phyloP scores from a whole-genome alignment of 2,888 invertebrate genomes.

The Leptinotarsa tumamoca region DNA sequence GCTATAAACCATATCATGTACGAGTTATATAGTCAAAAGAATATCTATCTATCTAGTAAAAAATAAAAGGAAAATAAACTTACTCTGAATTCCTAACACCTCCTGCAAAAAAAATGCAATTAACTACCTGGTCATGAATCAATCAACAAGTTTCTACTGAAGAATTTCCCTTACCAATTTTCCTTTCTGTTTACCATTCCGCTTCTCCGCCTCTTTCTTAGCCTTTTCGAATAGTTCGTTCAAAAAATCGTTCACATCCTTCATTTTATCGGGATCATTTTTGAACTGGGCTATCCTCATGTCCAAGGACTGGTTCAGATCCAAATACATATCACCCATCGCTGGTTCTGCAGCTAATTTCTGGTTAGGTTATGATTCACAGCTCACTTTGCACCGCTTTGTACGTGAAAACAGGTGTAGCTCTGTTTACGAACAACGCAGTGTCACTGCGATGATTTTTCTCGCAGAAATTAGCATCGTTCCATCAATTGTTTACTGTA shows the following conservation, averaged over 20 bases:
- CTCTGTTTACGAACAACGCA: background rate
- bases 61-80: conserved; percentile 50
- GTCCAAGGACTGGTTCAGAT: conserved; percentile 60
- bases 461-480: conserved; percentile 4
- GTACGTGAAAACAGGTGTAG: background rate
- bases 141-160: background rate
- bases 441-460: background rate
- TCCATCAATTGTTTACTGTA: background rate
- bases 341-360: background rate
- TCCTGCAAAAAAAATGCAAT: conserved; percentile 52
- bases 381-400: background rate
- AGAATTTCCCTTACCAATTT: conserved; percentile 57
- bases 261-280: conserved; percentile 64
- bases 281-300: conserved; percentile 63
- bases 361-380: conserved; percentile 1
- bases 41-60: conserved; percentile 17
- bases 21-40: conserved; percentile 7
- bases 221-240: conserved; percentile 64
- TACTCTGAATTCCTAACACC: conserved; percentile 61
- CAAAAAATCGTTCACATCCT: conserved; percentile 63
- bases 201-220: conserved; percentile 60
- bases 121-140: background rate
- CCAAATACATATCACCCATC: conserved; percentile 60
- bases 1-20: background rate
- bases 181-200: conserved; percentile 54